Evolutionary conservation across 2,113 vertebrate genomes (phyloP).

Genomic region (Trichechus manatus): DNA sequence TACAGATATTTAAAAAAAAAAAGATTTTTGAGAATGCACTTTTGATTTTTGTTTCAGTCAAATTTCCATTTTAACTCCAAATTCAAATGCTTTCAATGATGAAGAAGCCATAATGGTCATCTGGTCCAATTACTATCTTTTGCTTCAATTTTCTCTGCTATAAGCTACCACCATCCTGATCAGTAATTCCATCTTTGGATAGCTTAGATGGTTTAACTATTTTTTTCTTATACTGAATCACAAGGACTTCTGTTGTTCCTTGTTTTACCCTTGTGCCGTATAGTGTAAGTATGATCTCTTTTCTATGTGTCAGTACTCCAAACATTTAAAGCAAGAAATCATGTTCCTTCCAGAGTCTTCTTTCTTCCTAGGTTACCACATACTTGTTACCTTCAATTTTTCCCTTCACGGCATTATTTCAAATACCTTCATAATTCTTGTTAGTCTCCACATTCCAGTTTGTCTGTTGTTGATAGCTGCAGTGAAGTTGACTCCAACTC

Average conservation of each 20-base stretch:
- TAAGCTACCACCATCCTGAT: neutral
- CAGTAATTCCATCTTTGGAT: neutral
- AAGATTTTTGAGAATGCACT: neutral
- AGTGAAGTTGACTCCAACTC: too few species aligned
- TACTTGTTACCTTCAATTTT: neutral
- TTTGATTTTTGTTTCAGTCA: neutral
- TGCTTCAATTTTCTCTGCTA: neutral
- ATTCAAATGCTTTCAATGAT: neutral
- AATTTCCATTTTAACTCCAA: slow-evolving; percentile 9
- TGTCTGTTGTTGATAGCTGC: neutral
- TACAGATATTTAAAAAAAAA: neutral
- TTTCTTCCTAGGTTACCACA: neutral
- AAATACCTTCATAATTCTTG: neutral
- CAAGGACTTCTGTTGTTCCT: neutral
- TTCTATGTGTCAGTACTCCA: neutral
- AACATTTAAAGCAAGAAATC: neutral
- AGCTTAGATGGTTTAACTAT: neutral
- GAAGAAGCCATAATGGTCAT: neutral
- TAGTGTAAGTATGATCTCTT: neutral
- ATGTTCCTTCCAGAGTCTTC: neutral
- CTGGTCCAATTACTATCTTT: neutral
- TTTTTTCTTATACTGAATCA: neutral
- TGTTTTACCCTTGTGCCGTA: neutral
- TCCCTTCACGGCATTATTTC: neutral
- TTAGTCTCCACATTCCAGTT: neutral